Base-by-base conservation (phyloP, 2,113 vertebrate species). In the Ginglymostoma cirratum region DNA sequence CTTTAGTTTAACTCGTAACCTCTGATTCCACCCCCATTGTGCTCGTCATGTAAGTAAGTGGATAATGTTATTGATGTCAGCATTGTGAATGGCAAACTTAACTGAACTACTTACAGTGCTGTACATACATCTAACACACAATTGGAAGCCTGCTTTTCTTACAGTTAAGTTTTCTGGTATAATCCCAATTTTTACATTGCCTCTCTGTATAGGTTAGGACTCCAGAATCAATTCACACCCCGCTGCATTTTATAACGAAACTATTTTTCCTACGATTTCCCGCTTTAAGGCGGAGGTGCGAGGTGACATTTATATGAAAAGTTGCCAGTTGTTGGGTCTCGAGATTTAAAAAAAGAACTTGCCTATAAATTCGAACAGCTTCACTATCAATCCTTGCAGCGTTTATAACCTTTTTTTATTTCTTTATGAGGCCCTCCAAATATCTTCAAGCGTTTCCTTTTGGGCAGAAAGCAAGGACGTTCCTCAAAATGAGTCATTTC, bases 341-440 rank as follows among this genome's bases (percentile, higher is more conserved):
- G 27, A 45, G 45, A 72, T 72, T 15, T 48, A 48, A 48, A 48
- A 48, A 48, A 15, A 70, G 17, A 42, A 69, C 86, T 30, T 0
- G 17, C n/a, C 61, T 38, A 42, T n/a, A 76, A 48, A 38, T 42
- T 30, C 72, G 30, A 52, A 48, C 94, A 70, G 42, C 52, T 34
- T 8, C 67, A 95, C 42, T 69, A 24, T 10, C 67, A 94, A 69
- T 65, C 21, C 4, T 76, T 48, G 45, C 42, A 7, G 48, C 66
- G 8, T 95, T 67, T 95, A 52, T 95, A 95, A 93, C 89, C 61
- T 76, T 61, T 70, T 94, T 70, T 48, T 15, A 76, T 95, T 95
- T 34, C 24, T 95, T 95, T 52, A 76, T 52, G 94, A 30, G n/a
- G 24, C 27, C 67, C 38, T 52, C 24, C 94, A n/a, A 14, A 90